Base-by-base conservation (phyloP, 1,140 invertebrate species). In the Rhagoletis zephyria region DNA sequence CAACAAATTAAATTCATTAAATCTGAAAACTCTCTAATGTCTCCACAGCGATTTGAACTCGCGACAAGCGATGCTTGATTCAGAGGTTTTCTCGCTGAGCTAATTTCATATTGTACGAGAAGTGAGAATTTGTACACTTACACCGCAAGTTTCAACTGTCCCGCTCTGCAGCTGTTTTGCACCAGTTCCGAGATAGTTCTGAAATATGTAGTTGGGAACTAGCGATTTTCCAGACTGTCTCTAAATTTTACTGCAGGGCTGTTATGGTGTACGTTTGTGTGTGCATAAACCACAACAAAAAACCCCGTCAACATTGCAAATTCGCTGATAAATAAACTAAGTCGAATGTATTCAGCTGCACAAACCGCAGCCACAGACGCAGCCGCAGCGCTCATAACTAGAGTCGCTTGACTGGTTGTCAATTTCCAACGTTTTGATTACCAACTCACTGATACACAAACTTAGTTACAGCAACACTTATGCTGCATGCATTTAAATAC, bases 401-500 rank as follows among this genome's bases (percentile, higher is more conserved):
- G 4, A 74, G 12, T 48, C 42, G 67, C 12, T 5, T 14, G 14
- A 48, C 42, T 74, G 9, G 4, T 30, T 67, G 65, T 42, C 65
- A 67, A 67, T 67, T 42, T 16, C 4, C 67, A 48, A 74, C 67
- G 40, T 74, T 74, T 74, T 74, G 42, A 74, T 74, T 74, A 40
- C 67, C 67, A 45, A 74, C 67, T 45, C 42, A 4, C 67, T 10
- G 6, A 74, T 14, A 5, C 42, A 45, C 14, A 74, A 40, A 0
- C 42, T 45, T 42, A 6, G 7, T 45, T 14, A 10, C 67, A 56
- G 51, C 42, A 42, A 70, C 51, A 56, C 40, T 45, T 70, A 45
- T 70, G 40, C 10, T 42, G 3, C 2, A 16, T 70, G 65, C 30
- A 30, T 70, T 12, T 63, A 63, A n/a, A 63, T 70, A 0, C 0